Percentiles rank a stretch among this genome's conserved stretches.
phyloP scores from a whole-genome alignment of 2,113 vertebrate species.

The Tragelaphus strepsiceros region DNA sequence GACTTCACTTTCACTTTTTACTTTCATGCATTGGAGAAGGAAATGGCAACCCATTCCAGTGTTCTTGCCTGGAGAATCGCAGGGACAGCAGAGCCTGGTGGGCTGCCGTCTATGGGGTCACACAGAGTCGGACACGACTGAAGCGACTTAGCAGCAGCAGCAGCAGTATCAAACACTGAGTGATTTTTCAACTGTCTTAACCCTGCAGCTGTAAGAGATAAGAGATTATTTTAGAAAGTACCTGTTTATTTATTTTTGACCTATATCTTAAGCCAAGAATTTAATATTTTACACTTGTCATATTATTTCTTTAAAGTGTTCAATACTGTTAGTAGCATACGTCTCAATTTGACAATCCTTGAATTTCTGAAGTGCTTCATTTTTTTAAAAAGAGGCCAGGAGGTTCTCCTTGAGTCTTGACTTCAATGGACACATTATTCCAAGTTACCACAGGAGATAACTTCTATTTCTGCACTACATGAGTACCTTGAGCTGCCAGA shows the following conservation, averaged over 20 bases:
- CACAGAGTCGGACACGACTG: no score
- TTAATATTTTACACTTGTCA: conserved; percentile 30
- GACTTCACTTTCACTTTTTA: no score
- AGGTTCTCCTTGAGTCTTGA: background rate
- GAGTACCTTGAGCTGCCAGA: background rate
- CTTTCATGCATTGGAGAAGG: no score
- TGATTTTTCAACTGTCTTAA: conserved; percentile 29
- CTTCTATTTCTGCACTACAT: background rate
- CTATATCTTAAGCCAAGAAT: conserved; percentile 24
- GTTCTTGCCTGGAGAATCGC: no score
- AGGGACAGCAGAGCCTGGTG: no score
- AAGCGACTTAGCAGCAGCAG: background rate
- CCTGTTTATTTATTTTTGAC: background rate
- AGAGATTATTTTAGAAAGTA: conserved; percentile 38
- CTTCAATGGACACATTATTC: background rate
- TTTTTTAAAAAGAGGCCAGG: background rate
- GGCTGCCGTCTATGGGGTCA: no score
- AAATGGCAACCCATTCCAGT: no score
- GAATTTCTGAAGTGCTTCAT: background rate
- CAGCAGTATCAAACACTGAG: conserved; percentile 15
- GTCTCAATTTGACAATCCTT: background rate
- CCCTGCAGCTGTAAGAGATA: background rate
- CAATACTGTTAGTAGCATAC: background rate
- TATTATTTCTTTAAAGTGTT: background rate
- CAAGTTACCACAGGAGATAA: background rate